Evolutionary conservation across 2,888 invertebrate species (phyloP).

Genomic region (Geotrupes spiniger): DNA sequence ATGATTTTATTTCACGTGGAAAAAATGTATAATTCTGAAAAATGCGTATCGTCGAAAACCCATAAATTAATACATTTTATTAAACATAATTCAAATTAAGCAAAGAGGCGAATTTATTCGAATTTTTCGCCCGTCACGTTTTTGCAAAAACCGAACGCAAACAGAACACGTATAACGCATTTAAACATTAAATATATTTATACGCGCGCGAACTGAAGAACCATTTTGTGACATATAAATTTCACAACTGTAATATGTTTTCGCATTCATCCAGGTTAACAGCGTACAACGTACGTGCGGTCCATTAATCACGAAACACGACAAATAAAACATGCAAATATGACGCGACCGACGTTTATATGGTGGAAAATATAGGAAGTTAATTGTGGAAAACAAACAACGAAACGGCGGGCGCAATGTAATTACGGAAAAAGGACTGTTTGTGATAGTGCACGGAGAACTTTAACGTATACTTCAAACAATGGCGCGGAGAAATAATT

Average conservation of each 20-base stretch:
- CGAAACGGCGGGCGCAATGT: not conserved
- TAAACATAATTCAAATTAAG: too few species aligned
- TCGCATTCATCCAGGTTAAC: not conserved
- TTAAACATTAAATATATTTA: too few species aligned
- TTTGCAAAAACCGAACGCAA: too few species aligned
- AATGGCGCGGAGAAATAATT: conserved; percentile 4
- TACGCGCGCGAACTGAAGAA: not conserved
- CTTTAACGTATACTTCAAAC: conserved; percentile 2
- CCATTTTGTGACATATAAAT: not conserved
- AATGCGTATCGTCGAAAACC: too few species aligned
- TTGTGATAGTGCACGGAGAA: not conserved
- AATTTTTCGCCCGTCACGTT: too few species aligned
- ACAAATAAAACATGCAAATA: not conserved
- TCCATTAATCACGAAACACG: conserved; percentile 1
- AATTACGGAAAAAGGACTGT: conserved; percentile 2
- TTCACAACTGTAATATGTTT: not conserved
- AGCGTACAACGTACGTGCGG: not conserved
- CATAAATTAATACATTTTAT: too few species aligned
- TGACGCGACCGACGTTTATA: not conserved
- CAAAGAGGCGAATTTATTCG: too few species aligned
- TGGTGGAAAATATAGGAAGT: not conserved
- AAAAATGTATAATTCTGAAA: too few species aligned
- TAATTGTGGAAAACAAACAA: not conserved
- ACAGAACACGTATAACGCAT: too few species aligned
- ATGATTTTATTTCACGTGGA: too few species aligned